phyloP scores from a whole-genome alignment of 2,113 vertebrate species.

The Rhea pennata region DNA sequence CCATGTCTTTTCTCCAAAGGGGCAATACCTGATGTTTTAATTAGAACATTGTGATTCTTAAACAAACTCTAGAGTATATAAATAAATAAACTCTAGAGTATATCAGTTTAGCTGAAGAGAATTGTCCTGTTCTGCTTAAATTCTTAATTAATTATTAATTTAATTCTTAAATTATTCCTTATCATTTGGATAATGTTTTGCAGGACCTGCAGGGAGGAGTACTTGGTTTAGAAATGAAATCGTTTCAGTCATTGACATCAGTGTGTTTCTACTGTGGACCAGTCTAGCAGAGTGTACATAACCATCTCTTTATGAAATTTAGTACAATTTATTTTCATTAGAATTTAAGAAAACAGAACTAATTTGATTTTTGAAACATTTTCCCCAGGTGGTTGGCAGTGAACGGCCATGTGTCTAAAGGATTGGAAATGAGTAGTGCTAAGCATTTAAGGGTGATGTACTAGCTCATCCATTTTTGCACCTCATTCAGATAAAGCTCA shows the following conservation, averaged over 20 bases:
- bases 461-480: neutral
- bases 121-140: neutral
- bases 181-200: neutral
- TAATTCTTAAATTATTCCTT: neutral
- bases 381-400: constrained; percentile 17
- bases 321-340: neutral
- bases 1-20: constrained; percentile 29
- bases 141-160: neutral
- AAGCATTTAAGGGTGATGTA: neutral
- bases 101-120: neutral
- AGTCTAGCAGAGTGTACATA: neutral
- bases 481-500: constrained; percentile 44
- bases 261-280: neutral
- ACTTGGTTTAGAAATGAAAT: constrained; percentile 48
- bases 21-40: constrained; percentile 63
- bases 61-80: neutral
- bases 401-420: neutral
- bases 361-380: constrained; percentile 36
- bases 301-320: neutral
- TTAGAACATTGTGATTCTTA: constrained; percentile 27
- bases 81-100: neutral
- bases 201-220: neutral
- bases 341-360: constrained; percentile 42
- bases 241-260: neutral
- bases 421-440: constrained; percentile 16